Evolutionary conservation across 1,140 invertebrate genomes (phyloP), one percentile per base, ranked within the genome.

Genomic region (Plectrocnemia conspersa): DNA sequence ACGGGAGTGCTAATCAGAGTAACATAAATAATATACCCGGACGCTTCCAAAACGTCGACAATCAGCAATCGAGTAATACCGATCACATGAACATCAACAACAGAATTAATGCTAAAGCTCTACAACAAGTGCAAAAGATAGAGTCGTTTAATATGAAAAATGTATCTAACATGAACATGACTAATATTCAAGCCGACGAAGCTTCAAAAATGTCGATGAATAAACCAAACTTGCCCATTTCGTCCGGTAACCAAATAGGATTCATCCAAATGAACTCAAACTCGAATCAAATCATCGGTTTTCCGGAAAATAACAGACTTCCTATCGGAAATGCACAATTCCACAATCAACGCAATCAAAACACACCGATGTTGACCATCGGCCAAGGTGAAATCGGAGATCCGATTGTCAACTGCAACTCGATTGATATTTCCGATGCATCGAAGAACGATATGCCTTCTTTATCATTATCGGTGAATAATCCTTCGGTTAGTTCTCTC

Each of bases 201-300:
- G 11, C 45, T 15, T 21, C 49, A 1, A 61, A 61, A 33, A 18
- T 53, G 44, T 24, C 24, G 10, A 27, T 72, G 44, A 66, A 69
- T 18, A 63, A 57, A 19, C 70, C 67, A 58, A 70, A 69, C 50
- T 67, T 74, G 48, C 66, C 65, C 5, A 72, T 76, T 52, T 70
- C 72, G 16, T 68, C 70, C 0, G 72, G 63, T 50, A 75, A 73
- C 58, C 73, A 70, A 64, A 69, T 74, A 16, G 71, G 72, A 44
- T 76, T 67, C 50, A 70, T 75, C 64, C 72, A 73, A 57, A 72
- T 76, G 71, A 74, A 72, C 59, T 52, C 66, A 10, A 71, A 65
- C 56, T 72, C 69, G 54, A 71, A 70, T 50, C 68, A 72, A 65
- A 67, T 74, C 1, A 75, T 75, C 7, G 74, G 70, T 63, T 63